Evolutionary conservation across 2,797 vertebrate species (phyloP).

Genomic region (Falco naumanni): DNA sequence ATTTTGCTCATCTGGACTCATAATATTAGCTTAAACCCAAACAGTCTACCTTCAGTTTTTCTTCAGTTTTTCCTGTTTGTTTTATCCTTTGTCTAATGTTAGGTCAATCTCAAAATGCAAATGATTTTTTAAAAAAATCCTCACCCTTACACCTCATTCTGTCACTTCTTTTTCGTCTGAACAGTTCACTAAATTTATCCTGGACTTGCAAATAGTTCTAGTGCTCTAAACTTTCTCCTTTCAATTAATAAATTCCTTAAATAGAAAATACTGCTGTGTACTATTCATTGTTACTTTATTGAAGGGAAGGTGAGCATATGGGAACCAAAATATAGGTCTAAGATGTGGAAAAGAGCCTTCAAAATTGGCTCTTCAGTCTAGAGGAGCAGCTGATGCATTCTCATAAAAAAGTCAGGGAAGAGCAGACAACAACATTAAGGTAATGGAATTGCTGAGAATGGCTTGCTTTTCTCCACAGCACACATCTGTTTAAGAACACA

Average conservation of each 20-base stretch:
- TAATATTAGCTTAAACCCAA: background rate
- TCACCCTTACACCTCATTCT: background rate
- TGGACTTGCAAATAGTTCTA: background rate
- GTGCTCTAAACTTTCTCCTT: background rate
- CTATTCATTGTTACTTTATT: background rate
- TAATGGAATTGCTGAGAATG: background rate
- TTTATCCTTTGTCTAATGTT: background rate
- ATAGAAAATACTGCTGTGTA: background rate
- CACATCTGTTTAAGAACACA: slow-evolving; percentile 8
- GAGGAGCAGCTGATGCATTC: slow-evolving; percentile 13
- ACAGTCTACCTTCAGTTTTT: background rate
- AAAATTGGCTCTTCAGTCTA: background rate
- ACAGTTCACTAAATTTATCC: background rate
- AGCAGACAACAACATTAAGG: background rate
- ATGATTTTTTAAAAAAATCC: background rate
- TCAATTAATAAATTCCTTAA: background rate
- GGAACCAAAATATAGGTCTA: background rate
- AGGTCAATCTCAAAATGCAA: background rate
- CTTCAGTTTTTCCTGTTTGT: background rate
- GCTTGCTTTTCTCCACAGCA: background rate
- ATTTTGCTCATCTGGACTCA: background rate
- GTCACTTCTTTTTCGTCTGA: background rate
- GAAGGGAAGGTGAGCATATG: background rate
- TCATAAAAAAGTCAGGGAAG: background rate
- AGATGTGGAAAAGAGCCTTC: background rate